Conservation (phyloP, 1,140 invertebrate species). For the Andricus grossulariae region DNA sequence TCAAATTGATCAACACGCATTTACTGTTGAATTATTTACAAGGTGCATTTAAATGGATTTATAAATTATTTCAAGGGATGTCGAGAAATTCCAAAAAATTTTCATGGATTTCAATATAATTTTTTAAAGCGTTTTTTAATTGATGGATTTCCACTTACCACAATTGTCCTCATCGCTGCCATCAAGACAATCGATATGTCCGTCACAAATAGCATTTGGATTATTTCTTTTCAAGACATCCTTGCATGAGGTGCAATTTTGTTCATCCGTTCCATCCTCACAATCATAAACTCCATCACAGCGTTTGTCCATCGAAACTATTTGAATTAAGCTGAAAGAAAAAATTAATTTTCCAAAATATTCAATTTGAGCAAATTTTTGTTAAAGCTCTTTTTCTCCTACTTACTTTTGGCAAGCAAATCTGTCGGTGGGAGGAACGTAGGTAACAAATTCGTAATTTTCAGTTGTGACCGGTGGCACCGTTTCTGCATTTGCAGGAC, state of each 20-base stretch:
- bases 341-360: constrained; percentile 79
- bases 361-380: constrained; percentile 74
- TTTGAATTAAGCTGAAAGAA: constrained; percentile 79
- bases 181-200: constrained; percentile 85
- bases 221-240: constrained; percentile 79
- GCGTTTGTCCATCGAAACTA: constrained; percentile 75
- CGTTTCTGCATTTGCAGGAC: too few relatives aligned
- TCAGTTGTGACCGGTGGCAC: neutral
- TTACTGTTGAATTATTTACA: too few relatives aligned
- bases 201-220: constrained; percentile 83
- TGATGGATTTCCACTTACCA: constrained; percentile 68
- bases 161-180: constrained; percentile 85
- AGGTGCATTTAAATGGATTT: too few relatives aligned
- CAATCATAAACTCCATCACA: constrained; percentile 86
- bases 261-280: constrained; percentile 88
- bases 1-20: too few relatives aligned
- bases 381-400: constrained; percentile 29
- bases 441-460: neutral
- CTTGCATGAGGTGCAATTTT: constrained; percentile 80
- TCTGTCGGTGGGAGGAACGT: neutral
- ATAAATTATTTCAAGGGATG: too few relatives aligned
- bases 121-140: constrained; percentile 10
- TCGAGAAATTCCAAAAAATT: too few relatives aligned
- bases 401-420: constrained; percentile 19
- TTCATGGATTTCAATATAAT: neutral